phyloP scores from a whole-genome alignment of 2,113 vertebrate species.

The Guaruba guarouba region DNA sequence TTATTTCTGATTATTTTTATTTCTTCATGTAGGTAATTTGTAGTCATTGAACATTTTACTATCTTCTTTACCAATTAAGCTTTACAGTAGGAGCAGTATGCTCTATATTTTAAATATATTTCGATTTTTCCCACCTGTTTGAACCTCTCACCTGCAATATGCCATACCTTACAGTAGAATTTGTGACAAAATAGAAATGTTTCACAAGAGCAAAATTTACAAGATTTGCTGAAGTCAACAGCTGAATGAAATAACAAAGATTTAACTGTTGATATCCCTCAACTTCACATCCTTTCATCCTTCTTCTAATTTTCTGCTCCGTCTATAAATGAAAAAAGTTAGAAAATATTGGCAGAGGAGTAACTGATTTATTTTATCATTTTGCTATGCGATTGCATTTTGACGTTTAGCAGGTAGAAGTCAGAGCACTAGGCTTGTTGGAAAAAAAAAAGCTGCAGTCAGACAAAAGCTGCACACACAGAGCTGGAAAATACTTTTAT shows the following conservation, averaged over 20 bases:
- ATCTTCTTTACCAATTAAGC: background rate
- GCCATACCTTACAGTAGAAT: background rate
- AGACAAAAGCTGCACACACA: background rate
- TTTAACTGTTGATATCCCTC: background rate
- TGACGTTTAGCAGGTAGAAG: background rate
- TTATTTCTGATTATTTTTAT: background rate
- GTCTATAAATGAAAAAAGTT: background rate
- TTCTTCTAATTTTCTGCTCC: background rate
- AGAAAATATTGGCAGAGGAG: background rate
- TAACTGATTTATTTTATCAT: background rate
- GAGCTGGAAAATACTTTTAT: background rate
- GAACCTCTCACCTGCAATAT: background rate
- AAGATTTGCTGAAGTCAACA: background rate
- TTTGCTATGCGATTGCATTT: background rate
- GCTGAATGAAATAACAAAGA: background rate
- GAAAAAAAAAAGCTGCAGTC: background rate
- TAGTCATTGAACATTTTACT: background rate
- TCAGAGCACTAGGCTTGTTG: background rate
- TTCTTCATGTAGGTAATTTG: background rate
- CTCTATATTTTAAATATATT: background rate
- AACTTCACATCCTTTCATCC: background rate
- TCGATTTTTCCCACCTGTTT: background rate
- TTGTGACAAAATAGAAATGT: background rate
- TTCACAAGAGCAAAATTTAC: background rate
- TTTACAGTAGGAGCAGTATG: background rate